Conservation (phyloP, 2,888 invertebrate species). For the Spilosoma lubricipeda region DNA sequence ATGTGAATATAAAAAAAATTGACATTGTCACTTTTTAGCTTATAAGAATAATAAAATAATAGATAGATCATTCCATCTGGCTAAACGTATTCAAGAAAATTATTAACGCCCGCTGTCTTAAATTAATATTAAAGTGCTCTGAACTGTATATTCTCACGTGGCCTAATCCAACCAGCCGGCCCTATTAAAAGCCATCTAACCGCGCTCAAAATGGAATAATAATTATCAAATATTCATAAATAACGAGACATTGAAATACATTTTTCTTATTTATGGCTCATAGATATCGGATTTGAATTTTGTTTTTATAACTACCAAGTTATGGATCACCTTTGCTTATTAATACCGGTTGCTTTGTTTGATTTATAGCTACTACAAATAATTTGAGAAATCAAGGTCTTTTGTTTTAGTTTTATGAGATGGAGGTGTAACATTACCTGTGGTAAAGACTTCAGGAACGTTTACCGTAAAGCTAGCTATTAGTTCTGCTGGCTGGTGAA, state of each 20-base stretch:
- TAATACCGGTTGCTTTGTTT: slow-evolving; percentile 21
- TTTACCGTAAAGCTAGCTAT: too few relatives aligned
- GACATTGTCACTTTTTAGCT: neutral
- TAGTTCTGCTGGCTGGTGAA: too few relatives aligned
- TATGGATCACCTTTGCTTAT: slow-evolving; percentile 35
- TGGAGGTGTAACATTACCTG: neutral
- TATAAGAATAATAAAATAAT: neutral
- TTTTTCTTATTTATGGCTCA: slow-evolving; percentile 55
- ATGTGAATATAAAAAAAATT: neutral
- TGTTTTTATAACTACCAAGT: slow-evolving; percentile 42
- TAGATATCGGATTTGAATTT: slow-evolving; percentile 50
- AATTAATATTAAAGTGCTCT: slow-evolving; percentile 72
- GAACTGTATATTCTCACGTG: slow-evolving; percentile 70
- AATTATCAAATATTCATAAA: slow-evolving; percentile 57
- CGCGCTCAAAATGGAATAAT: slow-evolving; percentile 59
- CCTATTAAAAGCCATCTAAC: slow-evolving; percentile 55
- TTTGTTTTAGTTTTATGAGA: slow-evolving; percentile 1
- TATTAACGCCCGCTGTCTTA: slow-evolving; percentile 65
- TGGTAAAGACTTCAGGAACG: neutral
- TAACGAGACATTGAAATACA: slow-evolving; percentile 54
- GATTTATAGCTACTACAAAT: slow-evolving; percentile 22
- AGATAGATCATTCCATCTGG: slow-evolving; percentile 35
- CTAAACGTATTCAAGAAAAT: slow-evolving; percentile 49
- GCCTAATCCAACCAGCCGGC: slow-evolving; percentile 40
- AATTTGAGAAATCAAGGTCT: slow-evolving; percentile 18